Evolutionary conservation across 2,113 vertebrate genomes (phyloP), one percentile per base, ranked within the genome.

Genomic region (Nettapus auritus): DNA sequence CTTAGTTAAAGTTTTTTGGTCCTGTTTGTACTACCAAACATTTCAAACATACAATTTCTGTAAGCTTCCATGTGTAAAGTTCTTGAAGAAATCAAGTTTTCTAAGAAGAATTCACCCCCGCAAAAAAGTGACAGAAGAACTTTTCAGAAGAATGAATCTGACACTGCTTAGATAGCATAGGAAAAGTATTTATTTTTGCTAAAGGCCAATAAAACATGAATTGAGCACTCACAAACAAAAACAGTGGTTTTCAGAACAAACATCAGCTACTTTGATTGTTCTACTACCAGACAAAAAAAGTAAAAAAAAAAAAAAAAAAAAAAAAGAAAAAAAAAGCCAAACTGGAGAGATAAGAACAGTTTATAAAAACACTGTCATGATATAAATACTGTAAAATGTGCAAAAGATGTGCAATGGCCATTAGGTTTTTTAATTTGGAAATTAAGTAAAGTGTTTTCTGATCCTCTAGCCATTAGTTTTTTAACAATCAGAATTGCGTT

Each of bases 371-470:
- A 80, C 23, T 82, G 33, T 56, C 42, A 56, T 71, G 7, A 59
- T 59, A 48, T 28, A 94, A 67, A n/a, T 13, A 18, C 20, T 88
- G 44, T 28, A 88, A 86, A 94, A 71, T 22, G 50, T 48, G 6
- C 34, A 63, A 26, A 17, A 38, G 21, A 53, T 21, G 16, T 18
- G 20, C 33, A 82, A 59, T 36, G 34, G 11, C 6, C 6, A 0
- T 66, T 69, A 86, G n/a, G 56, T 12, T 31, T 57, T 94, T 89
- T 64, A 64, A 80, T 88, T 64, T 86, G 63, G 55, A 94, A 95
- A 82, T 57, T 52, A 84, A 26, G 25, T n/a, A 55, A 66, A 84
- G 13, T 74, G 28, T 52, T 74, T 94, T 94, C 82, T 78, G 56
- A 89, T 91, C 57, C 52, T 36, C 29, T 31, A 88, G 42, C 21